phyloP scores from a whole-genome alignment of 2,113 vertebrate genomes.

The Stercorarius parasiticus region DNA sequence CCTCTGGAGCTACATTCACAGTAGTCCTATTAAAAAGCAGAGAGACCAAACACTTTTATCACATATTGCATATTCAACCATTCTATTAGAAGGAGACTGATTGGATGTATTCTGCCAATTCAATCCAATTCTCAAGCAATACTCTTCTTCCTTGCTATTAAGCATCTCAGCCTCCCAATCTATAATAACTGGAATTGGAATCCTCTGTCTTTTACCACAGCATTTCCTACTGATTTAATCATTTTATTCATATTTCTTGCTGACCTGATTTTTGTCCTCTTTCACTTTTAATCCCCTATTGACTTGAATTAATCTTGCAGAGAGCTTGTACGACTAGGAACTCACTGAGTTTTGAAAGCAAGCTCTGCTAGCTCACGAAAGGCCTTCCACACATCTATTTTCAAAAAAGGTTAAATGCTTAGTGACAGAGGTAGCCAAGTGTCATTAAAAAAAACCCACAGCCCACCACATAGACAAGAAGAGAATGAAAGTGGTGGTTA shows the following conservation, averaged over 20 bases:
- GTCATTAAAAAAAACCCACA: background rate
- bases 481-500: background rate
- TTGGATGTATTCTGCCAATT: background rate
- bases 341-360: constrained; percentile 22
- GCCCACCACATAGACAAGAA: background rate
- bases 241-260: constrained; percentile 61
- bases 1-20: background rate
- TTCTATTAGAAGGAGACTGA: background rate
- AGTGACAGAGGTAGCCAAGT: background rate
- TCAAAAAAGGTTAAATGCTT: background rate
- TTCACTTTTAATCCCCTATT: constrained; percentile 54
- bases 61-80: background rate
- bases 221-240: constrained; percentile 47
- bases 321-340: background rate
- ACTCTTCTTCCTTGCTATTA: background rate
- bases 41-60: background rate
- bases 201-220: constrained; percentile 47
- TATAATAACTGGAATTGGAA: constrained; percentile 37
- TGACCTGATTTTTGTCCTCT: constrained; percentile 52
- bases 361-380: background rate
- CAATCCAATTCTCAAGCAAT: constrained; percentile 16
- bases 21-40: background rate
- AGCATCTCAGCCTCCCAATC: background rate
- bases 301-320: constrained; percentile 55
- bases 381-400: background rate